Evolutionary conservation across 2,797 vertebrate genomes (phyloP).

Genomic region (Sphenodon punctatus): DNA sequence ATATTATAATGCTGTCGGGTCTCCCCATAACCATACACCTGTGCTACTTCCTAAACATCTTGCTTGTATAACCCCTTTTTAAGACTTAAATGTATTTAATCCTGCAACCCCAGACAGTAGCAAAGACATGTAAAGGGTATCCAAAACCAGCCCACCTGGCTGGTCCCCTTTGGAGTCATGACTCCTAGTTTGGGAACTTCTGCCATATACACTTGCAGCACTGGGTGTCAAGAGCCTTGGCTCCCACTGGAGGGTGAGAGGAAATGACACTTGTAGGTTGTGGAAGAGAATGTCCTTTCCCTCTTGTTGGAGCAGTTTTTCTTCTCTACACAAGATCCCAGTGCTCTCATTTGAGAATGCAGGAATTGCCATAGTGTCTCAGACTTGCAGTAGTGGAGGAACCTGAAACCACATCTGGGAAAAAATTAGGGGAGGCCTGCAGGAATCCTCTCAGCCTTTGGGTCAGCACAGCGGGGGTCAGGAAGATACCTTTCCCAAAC

Average conservation of each 20-base stretch:
- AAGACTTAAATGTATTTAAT: too few relatives aligned
- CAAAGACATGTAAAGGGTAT: too few relatives aligned
- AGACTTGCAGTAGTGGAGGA: neutral
- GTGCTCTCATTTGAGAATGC: neutral
- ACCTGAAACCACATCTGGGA: neutral
- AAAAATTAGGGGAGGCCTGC: neutral
- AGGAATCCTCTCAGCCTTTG: neutral
- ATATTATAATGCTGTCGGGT: neutral
- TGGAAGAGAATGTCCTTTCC: neutral
- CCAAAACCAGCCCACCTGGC: too few relatives aligned
- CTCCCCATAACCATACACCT: too few relatives aligned
- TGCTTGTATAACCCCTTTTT: too few relatives aligned
- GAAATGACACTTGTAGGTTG: neutral
- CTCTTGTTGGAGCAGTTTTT: neutral
- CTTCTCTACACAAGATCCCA: neutral
- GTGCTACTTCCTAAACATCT: too few relatives aligned
- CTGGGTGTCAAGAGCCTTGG: neutral
- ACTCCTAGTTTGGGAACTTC: too few relatives aligned
- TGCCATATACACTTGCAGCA: neutral
- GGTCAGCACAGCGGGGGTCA: too few relatives aligned
- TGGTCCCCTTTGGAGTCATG: too few relatives aligned
- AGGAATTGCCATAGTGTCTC: neutral
- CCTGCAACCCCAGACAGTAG: too few relatives aligned
- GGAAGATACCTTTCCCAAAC: too few relatives aligned
- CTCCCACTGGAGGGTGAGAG: too few relatives aligned